phyloP scores from a whole-genome alignment of 2,797 vertebrate species.

The Crenichthys baileyi region DNA sequence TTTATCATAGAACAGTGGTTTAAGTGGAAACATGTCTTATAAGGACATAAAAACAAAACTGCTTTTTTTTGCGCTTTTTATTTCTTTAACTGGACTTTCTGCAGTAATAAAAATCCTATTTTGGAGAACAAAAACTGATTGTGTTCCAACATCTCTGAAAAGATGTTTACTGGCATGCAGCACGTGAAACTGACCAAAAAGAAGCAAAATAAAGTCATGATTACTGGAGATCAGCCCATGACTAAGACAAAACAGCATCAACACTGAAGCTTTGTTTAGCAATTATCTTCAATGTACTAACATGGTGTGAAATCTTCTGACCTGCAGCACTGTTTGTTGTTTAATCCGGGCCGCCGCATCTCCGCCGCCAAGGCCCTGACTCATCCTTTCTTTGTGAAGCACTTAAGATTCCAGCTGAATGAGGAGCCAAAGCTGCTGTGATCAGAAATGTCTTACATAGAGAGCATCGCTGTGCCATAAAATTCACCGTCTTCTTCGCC shows the following conservation, averaged over 20 bases:
- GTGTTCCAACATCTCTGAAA: not conserved
- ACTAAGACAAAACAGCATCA: not conserved
- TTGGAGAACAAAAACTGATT: not conserved
- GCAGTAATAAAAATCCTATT: not conserved
- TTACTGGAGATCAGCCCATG: not conserved
- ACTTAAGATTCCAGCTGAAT: constrained; percentile 31
- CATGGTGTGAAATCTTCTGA: constrained; percentile 30
- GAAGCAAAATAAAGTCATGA: not conserved
- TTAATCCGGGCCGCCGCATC: constrained; percentile 76
- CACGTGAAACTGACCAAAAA: not conserved
- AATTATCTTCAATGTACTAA: not conserved
- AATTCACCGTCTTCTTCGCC: not conserved
- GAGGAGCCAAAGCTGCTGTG: constrained; percentile 2
- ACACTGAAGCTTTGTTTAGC: too few relatives aligned
- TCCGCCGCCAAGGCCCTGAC: constrained; percentile 77
- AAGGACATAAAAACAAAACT: too few relatives aligned
- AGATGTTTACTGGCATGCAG: not conserved
- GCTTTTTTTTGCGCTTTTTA: not conserved
- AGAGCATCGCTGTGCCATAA: constrained; percentile 18
- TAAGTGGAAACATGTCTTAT: too few relatives aligned
- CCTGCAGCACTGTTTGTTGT: constrained; percentile 77
- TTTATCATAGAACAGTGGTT: too few relatives aligned
- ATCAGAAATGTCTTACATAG: not conserved
- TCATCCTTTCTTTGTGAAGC: constrained; percentile 74
- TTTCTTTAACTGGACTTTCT: not conserved